Percentiles rank a stretch among this genome's conserved stretches.
These are phyloP conservation scores for Drosophila albomicans DNA, from an alignment of 1,140 invertebrate genomes.

Conservation along the genomic window DNA sequence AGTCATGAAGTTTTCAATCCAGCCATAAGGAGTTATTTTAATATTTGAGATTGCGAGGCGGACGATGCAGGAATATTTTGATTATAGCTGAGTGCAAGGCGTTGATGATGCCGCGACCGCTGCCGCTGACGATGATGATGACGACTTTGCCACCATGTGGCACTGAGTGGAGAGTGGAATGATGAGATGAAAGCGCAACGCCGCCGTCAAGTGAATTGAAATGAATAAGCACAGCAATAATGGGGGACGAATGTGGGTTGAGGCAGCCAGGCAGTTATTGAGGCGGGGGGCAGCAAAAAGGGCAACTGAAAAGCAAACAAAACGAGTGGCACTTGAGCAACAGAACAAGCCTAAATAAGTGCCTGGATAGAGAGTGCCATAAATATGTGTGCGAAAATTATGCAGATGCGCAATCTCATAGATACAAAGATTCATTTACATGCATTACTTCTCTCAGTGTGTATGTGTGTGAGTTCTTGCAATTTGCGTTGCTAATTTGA, in stretches of 20 bases:
- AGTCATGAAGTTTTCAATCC: slow-evolving; percentile 18
- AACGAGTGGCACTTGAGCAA: slow-evolving; percentile 76
- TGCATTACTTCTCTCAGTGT: not conserved
- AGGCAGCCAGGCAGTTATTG: slow-evolving; percentile 10
- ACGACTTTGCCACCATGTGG: slow-evolving; percentile 68
- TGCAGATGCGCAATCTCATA: slow-evolving; percentile 47
- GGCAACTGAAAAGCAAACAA: slow-evolving; percentile 69
- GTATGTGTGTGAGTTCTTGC: slow-evolving; percentile 36
- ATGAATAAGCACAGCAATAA: slow-evolving; percentile 65
- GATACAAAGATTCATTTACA: slow-evolving; percentile 6
- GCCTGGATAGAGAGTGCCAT: slow-evolving; percentile 54
- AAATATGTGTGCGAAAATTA: slow-evolving; percentile 75
- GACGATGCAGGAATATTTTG: slow-evolving; percentile 30
- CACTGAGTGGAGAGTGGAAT: slow-evolving; percentile 29
- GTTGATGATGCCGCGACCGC: slow-evolving; percentile 19
- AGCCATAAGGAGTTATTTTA: slow-evolving; percentile 68
- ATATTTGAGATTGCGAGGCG: slow-evolving; percentile 46
- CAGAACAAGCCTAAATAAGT: slow-evolving; percentile 76
- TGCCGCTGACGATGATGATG: slow-evolving; percentile 22
- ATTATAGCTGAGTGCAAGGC: slow-evolving; percentile 64
- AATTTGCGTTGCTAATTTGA: slow-evolving; percentile 81
- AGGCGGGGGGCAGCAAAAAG: slow-evolving; percentile 44
- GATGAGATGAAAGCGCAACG: slow-evolving; percentile 58
- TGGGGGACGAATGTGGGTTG: slow-evolving; percentile 15
- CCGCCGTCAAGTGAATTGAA: slow-evolving; percentile 67